These are phyloP conservation scores for Falco berigora DNA, from an alignment of 2,797 vertebrate species.

Conservation along the genomic window DNA sequence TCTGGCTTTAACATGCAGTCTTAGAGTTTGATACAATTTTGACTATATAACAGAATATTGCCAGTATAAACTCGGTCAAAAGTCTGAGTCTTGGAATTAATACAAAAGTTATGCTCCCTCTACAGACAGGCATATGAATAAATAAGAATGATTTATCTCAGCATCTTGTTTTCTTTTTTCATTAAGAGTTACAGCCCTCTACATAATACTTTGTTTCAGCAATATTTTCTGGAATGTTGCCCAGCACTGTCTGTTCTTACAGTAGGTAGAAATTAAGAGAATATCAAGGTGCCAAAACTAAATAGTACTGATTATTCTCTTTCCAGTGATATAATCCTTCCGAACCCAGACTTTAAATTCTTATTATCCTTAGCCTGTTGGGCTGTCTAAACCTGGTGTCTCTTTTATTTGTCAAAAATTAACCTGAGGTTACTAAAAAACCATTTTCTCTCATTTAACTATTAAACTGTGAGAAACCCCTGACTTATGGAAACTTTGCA, in stretches of 20 bases:
- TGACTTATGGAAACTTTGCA: neutral
- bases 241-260: slow-evolving; percentile 54
- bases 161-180: slow-evolving; percentile 42
- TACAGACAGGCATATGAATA: slow-evolving; percentile 47
- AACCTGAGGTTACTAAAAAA: neutral
- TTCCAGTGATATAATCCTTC: slow-evolving; percentile 52
- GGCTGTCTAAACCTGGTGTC: neutral
- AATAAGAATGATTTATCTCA: slow-evolving; percentile 54
- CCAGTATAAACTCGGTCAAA: neutral
- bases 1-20: neutral
- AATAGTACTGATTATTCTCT: slow-evolving; percentile 53
- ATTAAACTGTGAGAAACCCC: neutral
- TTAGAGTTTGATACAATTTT: slow-evolving; percentile 16
- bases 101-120: slow-evolving; percentile 31
- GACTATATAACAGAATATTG: neutral
- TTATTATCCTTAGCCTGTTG: neutral
- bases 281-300: slow-evolving; percentile 51
- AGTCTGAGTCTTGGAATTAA: neutral
- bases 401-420: slow-evolving; percentile 34
- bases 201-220: slow-evolving; percentile 47
- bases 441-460: neutral
- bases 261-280: slow-evolving; percentile 62
- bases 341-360: slow-evolving; percentile 1
- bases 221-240: slow-evolving; percentile 61
- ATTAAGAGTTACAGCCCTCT: slow-evolving; percentile 54